Evolutionary conservation across 1,140 invertebrate species (phyloP).

Genomic region (Maconellicoccus hirsutus): DNA sequence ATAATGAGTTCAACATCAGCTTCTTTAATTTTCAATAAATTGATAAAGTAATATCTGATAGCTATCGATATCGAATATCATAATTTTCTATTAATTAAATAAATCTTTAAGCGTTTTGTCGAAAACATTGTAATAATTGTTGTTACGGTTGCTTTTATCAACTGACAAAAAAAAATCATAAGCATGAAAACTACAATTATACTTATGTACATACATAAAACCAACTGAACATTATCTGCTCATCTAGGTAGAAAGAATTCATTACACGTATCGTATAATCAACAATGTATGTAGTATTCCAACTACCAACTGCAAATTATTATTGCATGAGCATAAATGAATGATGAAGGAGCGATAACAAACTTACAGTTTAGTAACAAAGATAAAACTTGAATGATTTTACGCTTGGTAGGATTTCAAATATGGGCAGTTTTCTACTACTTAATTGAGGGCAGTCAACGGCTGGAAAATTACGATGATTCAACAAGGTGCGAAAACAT

Average conservation of each 20-base stretch:
- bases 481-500: background rate
- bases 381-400: background rate
- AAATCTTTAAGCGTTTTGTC: no score
- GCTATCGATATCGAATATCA: no score
- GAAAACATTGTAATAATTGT: no score
- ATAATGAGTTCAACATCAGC: no score
- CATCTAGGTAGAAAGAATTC: background rate
- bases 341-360: background rate
- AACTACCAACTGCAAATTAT: background rate
- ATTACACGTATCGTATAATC: background rate
- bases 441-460: background rate
- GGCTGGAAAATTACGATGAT: background rate
- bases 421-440: background rate
- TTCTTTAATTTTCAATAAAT: no score
- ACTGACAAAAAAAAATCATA: no score
- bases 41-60: no score
- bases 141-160: no score
- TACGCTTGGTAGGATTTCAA: background rate
- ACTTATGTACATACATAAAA: background rate
- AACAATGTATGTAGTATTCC: constrained; percentile 9
- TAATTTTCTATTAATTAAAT: no score
- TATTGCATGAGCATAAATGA: background rate
- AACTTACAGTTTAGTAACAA: background rate
- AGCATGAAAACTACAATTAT: background rate
- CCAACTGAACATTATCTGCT: background rate